Percentiles rank a stretch among this genome's conserved stretches.
These are phyloP conservation scores for Pecten maximus DNA, from an alignment of 2,888 invertebrate genomes.

Conservation along the genomic window DNA sequence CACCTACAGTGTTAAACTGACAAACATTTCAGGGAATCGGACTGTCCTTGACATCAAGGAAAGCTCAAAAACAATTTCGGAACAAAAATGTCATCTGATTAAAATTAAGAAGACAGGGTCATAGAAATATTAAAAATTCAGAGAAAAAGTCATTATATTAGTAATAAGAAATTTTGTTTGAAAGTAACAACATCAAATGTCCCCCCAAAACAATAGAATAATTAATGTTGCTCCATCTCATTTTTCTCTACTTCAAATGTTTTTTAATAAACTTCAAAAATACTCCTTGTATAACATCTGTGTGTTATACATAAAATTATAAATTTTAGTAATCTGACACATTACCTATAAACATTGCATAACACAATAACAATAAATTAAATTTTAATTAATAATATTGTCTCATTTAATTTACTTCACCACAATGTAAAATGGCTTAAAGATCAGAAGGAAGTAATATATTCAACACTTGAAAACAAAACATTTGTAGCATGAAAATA, in stretches of 20 bases:
- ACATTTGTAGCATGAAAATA: background rate
- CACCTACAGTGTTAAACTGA: too few species aligned
- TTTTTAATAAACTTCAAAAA: background rate
- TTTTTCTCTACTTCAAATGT: background rate
- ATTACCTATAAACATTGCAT: background rate
- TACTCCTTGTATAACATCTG: background rate
- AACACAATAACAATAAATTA: background rate
- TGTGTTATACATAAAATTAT: background rate
- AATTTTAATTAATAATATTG: background rate
- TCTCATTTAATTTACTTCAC: background rate
- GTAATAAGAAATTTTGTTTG: background rate
- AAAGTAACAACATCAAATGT: background rate
- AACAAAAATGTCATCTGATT: background rate
- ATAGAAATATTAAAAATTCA: background rate
- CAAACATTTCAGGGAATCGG: background rate
- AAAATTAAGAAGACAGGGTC: background rate
- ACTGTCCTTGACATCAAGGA: background rate
- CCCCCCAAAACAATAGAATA: background rate
- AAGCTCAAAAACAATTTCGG: background rate
- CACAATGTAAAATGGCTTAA: background rate
- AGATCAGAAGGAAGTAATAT: background rate
- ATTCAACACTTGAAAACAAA: background rate
- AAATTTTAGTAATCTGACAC: background rate
- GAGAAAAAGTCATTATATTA: constrained; percentile 5
- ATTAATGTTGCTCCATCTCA: background rate